Percentiles rank a stretch among this genome's conserved stretches.
Conservation (phyloP, 2,797 vertebrate species). For the Neosilurus mollespiculum region DNA sequence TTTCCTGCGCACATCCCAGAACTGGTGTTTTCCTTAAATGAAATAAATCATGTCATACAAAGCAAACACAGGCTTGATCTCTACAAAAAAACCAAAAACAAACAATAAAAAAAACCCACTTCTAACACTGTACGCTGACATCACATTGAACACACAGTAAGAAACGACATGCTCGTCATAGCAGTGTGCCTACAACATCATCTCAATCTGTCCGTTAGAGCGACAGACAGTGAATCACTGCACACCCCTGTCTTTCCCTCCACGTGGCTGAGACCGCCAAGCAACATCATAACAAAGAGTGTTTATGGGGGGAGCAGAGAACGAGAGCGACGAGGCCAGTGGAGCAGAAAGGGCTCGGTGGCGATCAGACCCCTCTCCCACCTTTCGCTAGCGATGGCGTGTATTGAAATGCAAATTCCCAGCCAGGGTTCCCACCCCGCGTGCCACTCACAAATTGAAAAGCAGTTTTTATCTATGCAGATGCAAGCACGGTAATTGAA, state of each 20-base stretch:
- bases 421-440: slow-evolving; percentile 95
- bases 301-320: slow-evolving; percentile 78
- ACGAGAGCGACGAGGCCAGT: slow-evolving; percentile 76
- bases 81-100: not conserved
- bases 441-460: slow-evolving; percentile 99
- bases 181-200: slow-evolving; percentile 53
- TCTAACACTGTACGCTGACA: not conserved
- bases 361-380: slow-evolving; percentile 98
- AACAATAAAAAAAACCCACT: not conserved
- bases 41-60: slow-evolving; percentile 1
- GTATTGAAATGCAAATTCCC: slow-evolving; percentile 99
- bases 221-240: slow-evolving; percentile 82
- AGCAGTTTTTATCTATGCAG: slow-evolving; percentile 99
- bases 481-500: slow-evolving; percentile 99
- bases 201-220: slow-evolving; percentile 73
- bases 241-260: slow-evolving; percentile 38
- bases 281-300: slow-evolving; percentile 94
- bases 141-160: slow-evolving; percentile 15
- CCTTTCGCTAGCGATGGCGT: slow-evolving; percentile 98
- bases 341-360: slow-evolving; percentile 99
- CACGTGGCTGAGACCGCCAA: slow-evolving; percentile 72
- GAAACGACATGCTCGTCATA: slow-evolving; percentile 13
- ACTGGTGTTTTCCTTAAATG: slow-evolving; percentile 1
- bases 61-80: slow-evolving; percentile 18
- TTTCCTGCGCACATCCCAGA: slow-evolving; percentile 19